phyloP scores from a whole-genome alignment of 2,113 vertebrate genomes.

The Gasterosteus aculeatus region DNA sequence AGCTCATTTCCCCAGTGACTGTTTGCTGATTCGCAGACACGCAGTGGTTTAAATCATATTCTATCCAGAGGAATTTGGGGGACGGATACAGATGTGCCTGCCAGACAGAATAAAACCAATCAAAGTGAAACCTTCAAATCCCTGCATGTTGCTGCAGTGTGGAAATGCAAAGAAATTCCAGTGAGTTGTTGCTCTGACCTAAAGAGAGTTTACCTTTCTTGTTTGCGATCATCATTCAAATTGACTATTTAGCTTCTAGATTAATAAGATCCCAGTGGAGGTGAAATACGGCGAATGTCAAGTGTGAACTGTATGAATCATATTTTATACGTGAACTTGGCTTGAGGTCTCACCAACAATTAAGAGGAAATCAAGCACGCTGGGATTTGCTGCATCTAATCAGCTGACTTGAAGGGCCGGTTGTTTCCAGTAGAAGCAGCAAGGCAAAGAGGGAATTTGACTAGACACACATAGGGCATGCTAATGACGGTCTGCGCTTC shows the following conservation, averaged over 20 bases:
- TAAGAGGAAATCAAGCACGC: constrained; percentile 48
- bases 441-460: constrained; percentile 71
- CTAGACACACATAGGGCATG: constrained; percentile 68
- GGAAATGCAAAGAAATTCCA: constrained; percentile 34
- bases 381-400: constrained; percentile 66
- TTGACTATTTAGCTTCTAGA: constrained; percentile 36
- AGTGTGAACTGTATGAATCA: constrained; percentile 39
- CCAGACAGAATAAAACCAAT: constrained; percentile 45
- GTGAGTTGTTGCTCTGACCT: constrained; percentile 26
- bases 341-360: constrained; percentile 57
- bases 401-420: constrained; percentile 66
- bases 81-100: constrained; percentile 36
- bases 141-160: constrained; percentile 19
- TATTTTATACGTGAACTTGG: constrained; percentile 46
- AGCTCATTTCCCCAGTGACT: constrained; percentile 6
- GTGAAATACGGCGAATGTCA: constrained; percentile 21
- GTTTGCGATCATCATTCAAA: constrained; percentile 36
- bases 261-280: constrained; percentile 47
- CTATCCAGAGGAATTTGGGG: constrained; percentile 21
- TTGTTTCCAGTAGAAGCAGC: constrained; percentile 60
- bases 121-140: constrained; percentile 50
- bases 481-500: constrained; percentile 65
- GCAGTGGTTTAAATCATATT: constrained; percentile 40
- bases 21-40: constrained; percentile 23
- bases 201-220: constrained; percentile 27